Conservation (phyloP, 2,888 invertebrate genomes). For the Conops quadrifasciatus region DNA sequence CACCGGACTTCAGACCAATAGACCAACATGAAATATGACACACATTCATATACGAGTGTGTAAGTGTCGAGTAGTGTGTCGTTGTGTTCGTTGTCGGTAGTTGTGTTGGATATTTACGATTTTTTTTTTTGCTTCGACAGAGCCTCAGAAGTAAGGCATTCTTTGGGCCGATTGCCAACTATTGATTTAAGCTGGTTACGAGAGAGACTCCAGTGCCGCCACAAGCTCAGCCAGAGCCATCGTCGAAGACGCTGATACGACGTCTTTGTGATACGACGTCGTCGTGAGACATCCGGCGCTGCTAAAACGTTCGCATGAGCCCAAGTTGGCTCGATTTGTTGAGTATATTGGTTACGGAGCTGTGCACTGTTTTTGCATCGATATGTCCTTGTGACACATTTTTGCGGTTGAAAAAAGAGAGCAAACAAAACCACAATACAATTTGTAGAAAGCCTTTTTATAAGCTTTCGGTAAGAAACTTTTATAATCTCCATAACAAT, state of each 20-base stretch:
- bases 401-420: no score
- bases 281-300: slow-evolving; percentile 23
- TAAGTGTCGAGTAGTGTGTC: not conserved
- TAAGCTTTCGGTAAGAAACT: no score
- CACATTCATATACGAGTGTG: not conserved
- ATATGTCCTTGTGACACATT: no score
- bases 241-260: not conserved
- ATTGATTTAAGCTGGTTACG: slow-evolving; percentile 17
- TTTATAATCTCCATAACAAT: no score
- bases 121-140: not conserved
- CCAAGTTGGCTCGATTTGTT: not conserved
- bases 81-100: slow-evolving; percentile 1
- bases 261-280: slow-evolving; percentile 12
- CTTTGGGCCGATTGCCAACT: slow-evolving; percentile 23
- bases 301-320: not conserved
- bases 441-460: no score
- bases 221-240: slow-evolving; percentile 11
- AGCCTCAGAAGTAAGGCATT: not conserved
- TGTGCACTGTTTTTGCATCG: not conserved
- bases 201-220: slow-evolving; percentile 18
- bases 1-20: not conserved
- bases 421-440: no score
- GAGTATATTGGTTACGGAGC: not conserved
- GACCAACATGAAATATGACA: not conserved
- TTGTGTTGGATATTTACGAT: not conserved